Conservation (phyloP, 1,140 invertebrate species). For the Oedothorax gibbosus region DNA sequence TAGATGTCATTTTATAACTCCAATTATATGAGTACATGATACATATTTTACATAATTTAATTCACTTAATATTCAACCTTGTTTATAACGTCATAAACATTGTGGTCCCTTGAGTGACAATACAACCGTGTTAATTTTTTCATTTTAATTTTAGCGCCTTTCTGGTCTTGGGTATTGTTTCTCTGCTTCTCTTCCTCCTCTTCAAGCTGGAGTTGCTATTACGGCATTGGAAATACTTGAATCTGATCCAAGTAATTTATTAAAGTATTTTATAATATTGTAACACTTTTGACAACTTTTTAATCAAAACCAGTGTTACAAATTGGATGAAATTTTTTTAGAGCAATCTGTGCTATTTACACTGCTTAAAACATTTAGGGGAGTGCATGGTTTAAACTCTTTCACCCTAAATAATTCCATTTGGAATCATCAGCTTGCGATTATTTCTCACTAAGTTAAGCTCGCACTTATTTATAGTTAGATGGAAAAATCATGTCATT, state of each 20-base stretch:
- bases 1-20: too few species aligned
- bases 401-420: too few species aligned
- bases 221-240: constrained; percentile 82
- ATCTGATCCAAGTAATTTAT: constrained; percentile 72
- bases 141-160: constrained; percentile 66
- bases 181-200: constrained; percentile 94
- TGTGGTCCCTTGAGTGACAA: not conserved
- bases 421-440: too few species aligned
- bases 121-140: not conserved
- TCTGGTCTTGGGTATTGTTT: constrained; percentile 90
- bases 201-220: constrained; percentile 87
- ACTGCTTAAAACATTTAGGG: too few species aligned
- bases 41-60: too few species aligned
- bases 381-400: too few species aligned
- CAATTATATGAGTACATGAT: too few species aligned
- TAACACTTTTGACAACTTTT: not conserved
- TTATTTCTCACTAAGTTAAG: too few species aligned
- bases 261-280: not conserved
- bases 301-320: not conserved
- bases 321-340: not conserved
- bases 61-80: not conserved
- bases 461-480: too few species aligned
- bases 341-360: not conserved
- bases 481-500: too few species aligned
- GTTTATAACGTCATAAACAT: not conserved